Evolutionary conservation across 2,113 vertebrate species (phyloP).

Genomic region (Piaya cayana): DNA sequence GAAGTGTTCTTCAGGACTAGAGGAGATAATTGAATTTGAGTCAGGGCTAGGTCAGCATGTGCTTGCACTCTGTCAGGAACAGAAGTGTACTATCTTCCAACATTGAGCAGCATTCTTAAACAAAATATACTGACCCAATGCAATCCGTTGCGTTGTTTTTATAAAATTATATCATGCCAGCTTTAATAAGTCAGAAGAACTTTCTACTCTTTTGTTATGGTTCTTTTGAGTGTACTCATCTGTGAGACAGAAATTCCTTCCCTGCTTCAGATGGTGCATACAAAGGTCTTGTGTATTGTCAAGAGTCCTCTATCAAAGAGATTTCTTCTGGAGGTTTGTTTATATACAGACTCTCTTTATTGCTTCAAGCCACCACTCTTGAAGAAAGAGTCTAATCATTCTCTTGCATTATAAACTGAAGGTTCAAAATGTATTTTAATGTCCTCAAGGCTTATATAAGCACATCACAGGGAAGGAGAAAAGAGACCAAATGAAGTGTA

Average conservation of each 20-base stretch:
- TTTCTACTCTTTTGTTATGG: neutral
- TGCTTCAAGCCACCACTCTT: slow-evolving; percentile 13
- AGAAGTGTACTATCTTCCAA: neutral
- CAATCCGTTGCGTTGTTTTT: neutral
- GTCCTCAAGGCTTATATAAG: slow-evolving; percentile 39
- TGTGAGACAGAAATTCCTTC: slow-evolving; percentile 18
- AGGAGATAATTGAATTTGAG: neutral
- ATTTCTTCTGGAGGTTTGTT: slow-evolving; percentile 30
- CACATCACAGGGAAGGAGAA: neutral
- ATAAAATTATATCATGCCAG: no score
- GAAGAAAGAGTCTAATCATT: slow-evolving; percentile 8
- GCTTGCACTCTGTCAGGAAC: neutral
- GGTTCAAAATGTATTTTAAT: slow-evolving; percentile 46
- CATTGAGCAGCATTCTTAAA: neutral
- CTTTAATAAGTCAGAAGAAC: neutral
- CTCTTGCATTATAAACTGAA: neutral
- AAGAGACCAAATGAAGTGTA: slow-evolving; percentile 43
- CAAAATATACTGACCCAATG: neutral
- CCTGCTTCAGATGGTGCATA: neutral
- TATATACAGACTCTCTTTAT: neutral
- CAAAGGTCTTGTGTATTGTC: slow-evolving; percentile 19
- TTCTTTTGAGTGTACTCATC: neutral
- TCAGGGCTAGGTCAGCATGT: neutral
- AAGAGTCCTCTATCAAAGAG: neutral
- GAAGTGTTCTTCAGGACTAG: neutral